A percentile compares a stretch with the other conserved stretches of the same genome.
phyloP scores from a whole-genome alignment of 2,113 vertebrate species.

The Gadus macrocephalus region DNA sequence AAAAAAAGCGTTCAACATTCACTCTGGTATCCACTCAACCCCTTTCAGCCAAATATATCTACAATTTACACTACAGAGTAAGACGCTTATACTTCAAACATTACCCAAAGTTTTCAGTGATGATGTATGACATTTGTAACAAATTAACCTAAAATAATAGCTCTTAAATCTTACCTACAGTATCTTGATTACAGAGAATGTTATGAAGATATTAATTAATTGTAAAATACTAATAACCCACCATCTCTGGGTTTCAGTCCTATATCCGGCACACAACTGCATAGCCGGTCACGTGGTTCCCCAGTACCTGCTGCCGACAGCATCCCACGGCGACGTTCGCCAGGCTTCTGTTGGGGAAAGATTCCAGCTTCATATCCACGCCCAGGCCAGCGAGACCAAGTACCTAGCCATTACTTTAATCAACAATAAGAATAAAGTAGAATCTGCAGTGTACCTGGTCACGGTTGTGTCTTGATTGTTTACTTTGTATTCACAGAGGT shows the following conservation, averaged over 20 bases:
- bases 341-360: constrained; percentile 49
- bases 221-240: too few relatives aligned
- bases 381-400: constrained; percentile 43
- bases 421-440: too few relatives aligned
- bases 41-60: constrained; percentile 57
- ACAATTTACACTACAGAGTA: constrained; percentile 65
- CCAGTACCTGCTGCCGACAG: constrained; percentile 51
- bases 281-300: constrained; percentile 42
- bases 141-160: too few relatives aligned
- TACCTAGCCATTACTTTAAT: constrained; percentile 17
- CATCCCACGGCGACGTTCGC: constrained; percentile 41
- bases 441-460: too few relatives aligned
- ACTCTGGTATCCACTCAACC: neutral
- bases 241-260: constrained; percentile 44
- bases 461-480: too few relatives aligned
- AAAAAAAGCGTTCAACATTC: neutral
- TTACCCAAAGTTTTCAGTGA: too few relatives aligned
- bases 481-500: too few relatives aligned
- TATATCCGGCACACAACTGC: constrained; percentile 46
- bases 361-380: constrained; percentile 43
- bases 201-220: too few relatives aligned
- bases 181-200: too few relatives aligned
- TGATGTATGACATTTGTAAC: too few relatives aligned
- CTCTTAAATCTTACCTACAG: too few relatives aligned
- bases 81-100: constrained; percentile 7